These are phyloP conservation scores for Enteromius unitaeniatus DNA, from an alignment of 2,797 vertebrate species.

Conservation along the genomic window DNA sequence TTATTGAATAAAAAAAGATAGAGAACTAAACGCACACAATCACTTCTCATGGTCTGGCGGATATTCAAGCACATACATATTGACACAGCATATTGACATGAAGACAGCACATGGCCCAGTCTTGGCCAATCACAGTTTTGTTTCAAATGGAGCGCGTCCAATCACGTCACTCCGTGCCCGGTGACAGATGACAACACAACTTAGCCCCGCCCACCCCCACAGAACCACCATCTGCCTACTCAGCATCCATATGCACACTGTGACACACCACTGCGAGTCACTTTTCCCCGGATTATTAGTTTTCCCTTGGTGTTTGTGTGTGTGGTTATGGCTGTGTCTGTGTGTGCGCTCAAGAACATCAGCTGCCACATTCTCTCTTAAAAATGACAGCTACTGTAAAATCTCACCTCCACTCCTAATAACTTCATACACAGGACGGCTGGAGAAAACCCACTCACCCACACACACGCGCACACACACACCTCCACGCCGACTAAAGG, in stretches of 20 bases:
- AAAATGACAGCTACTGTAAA: constrained; percentile 13
- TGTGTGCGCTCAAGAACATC: constrained; percentile 11
- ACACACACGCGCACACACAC: constrained; percentile 37
- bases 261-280: constrained; percentile 43
- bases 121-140: constrained; percentile 9
- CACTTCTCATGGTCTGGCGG: neutral
- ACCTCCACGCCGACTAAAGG: constrained; percentile 28
- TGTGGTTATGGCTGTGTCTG: constrained; percentile 10
- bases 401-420: constrained; percentile 32
- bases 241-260: constrained; percentile 58
- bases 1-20: neutral
- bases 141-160: constrained; percentile 67
- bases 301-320: constrained; percentile 10
- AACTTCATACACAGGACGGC: constrained; percentile 34
- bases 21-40: constrained; percentile 14
- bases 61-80: neutral
- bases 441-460: constrained; percentile 66
- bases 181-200: constrained; percentile 68
- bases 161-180: constrained; percentile 62
- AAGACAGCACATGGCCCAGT: constrained; percentile 8
- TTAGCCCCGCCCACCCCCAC: constrained; percentile 67
- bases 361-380: constrained; percentile 31
- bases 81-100: neutral
- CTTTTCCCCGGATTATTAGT: constrained; percentile 10
- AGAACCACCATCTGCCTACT: constrained; percentile 72